Evolutionary conservation across 2,888 invertebrate genomes (phyloP), one percentile per base, ranked within the genome.

Genomic region (Molorchus minor): DNA sequence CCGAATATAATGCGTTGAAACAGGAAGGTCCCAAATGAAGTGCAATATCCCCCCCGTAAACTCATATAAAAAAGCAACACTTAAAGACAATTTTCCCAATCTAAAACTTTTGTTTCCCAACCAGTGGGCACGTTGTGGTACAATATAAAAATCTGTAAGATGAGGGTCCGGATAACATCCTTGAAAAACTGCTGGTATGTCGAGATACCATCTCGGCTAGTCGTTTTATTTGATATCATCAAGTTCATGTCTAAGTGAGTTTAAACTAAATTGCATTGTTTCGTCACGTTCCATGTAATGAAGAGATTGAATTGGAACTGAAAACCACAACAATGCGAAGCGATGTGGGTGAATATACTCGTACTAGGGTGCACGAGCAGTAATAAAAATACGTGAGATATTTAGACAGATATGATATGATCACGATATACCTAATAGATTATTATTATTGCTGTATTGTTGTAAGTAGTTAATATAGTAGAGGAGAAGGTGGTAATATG

Each of bases 241-340:
- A 41, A 41, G 52, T 52, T 52, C 52, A 52, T 41, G 52, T 30
- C 19, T 52, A 53, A 57, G 53, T 47, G 44, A 51, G 36, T 45
- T 36, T 33, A 47, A 56, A 40, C 25, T 47, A 57, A 56, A 60
- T 60, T 60, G 60, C 57, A 61, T 64, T 64, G 64, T 64, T 52
- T 56, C 53, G 43, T 61, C 64, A 64, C 64, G 64, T 64, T 52
- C 41, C 15, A 29, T 16, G 19, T 29, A 49, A 21, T 15, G 13
- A 15, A 41, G 20, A 52, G 52, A 29, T 30, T 40, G 12, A 25
- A 30, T 19, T 52, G 29, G 12, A 30, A 29, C 17, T 16, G 30
- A 45, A 30, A 30, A 30, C 45, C 45, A 45, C 45, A 45, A 45
- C 45, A 15, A 45, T 45, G 16, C 15, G 15, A 29, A n/a, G 45